Evolutionary conservation across 2,797 vertebrate genomes (phyloP).

Genomic region (Enteromius mattozi): DNA sequence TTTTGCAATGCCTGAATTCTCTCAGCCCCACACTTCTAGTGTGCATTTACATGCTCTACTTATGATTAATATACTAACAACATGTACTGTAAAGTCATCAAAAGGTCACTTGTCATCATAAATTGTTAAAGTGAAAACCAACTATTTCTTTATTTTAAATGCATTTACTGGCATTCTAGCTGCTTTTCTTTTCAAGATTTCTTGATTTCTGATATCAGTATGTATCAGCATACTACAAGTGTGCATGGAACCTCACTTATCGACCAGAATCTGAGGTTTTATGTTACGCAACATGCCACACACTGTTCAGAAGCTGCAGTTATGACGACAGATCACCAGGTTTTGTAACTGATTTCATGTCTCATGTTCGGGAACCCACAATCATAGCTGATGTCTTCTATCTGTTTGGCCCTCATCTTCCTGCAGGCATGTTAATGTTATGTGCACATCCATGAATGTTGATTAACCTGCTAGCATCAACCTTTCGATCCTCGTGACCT

Average conservation of each 20-base stretch:
- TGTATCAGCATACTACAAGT: neutral
- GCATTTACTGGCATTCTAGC: neutral
- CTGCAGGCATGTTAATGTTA: slow-evolving; percentile 2
- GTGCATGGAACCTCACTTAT: neutral
- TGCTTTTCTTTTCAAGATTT: neutral
- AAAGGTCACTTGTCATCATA: neutral
- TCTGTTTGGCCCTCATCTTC: neutral
- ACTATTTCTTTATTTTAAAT: neutral
- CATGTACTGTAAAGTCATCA: neutral
- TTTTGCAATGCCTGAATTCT: too few species aligned
- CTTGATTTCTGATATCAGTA: neutral
- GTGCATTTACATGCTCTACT: neutral
- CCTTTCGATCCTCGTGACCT: slow-evolving; percentile 5
- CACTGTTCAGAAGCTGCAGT: neutral
- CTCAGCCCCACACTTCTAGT: neutral
- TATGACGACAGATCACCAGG: neutral
- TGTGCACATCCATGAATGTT: slow-evolving; percentile 63
- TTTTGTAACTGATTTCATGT: neutral
- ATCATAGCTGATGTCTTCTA: neutral
- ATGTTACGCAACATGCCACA: slow-evolving; percentile 23
- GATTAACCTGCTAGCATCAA: slow-evolving; percentile 67
- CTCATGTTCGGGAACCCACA: neutral
- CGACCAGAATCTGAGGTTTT: neutral
- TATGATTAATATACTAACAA: neutral
- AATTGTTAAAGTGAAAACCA: neutral